phyloP scores from a whole-genome alignment of 1,140 invertebrate species.

The Dysdera silvatica region DNA sequence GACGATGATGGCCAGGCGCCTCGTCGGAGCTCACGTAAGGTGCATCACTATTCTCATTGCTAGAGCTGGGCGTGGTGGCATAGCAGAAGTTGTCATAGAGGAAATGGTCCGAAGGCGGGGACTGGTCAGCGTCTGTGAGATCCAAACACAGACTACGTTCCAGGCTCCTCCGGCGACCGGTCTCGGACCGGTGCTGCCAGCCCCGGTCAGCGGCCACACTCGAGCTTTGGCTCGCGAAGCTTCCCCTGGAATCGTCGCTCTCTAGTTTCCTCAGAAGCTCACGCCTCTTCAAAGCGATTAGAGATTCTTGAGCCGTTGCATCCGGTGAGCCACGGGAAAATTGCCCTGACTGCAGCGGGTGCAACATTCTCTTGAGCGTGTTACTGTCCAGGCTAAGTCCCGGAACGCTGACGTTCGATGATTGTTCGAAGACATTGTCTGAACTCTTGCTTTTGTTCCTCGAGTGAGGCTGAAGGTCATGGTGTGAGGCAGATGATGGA shows the following conservation, averaged over 20 bases:
- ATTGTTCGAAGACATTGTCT: slow-evolving; percentile 63
- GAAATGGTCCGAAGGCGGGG: slow-evolving; percentile 32
- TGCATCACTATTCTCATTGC: slow-evolving; percentile 33
- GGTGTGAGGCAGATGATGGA: background rate
- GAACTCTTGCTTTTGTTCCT: slow-evolving; percentile 58
- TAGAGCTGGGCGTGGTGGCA: slow-evolving; percentile 33
- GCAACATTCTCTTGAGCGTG: slow-evolving; percentile 85
- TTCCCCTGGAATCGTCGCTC: slow-evolving; percentile 12
- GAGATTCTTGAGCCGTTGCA: slow-evolving; percentile 68
- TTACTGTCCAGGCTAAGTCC: slow-evolving; percentile 58
- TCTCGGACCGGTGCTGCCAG: slow-evolving; percentile 27
- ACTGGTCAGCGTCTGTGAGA: slow-evolving; percentile 46
- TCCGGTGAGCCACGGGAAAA: slow-evolving; percentile 68
- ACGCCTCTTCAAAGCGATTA: slow-evolving; percentile 45
- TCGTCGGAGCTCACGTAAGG: slow-evolving; percentile 31
- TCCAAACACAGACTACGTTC: slow-evolving; percentile 65
- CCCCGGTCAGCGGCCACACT: slow-evolving; percentile 13
- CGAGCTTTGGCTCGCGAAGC: background rate
- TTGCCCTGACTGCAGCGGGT: slow-evolving; percentile 65
- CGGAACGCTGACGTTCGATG: slow-evolving; percentile 41
- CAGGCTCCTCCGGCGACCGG: slow-evolving; percentile 31
- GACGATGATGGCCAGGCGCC: slow-evolving; percentile 14
- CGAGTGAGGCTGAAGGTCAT: background rate
- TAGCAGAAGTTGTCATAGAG: slow-evolving; percentile 76
- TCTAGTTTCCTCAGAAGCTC: slow-evolving; percentile 21